phyloP scores from a whole-genome alignment of 2,888 invertebrate species.

The Philopedon plagiatum region DNA sequence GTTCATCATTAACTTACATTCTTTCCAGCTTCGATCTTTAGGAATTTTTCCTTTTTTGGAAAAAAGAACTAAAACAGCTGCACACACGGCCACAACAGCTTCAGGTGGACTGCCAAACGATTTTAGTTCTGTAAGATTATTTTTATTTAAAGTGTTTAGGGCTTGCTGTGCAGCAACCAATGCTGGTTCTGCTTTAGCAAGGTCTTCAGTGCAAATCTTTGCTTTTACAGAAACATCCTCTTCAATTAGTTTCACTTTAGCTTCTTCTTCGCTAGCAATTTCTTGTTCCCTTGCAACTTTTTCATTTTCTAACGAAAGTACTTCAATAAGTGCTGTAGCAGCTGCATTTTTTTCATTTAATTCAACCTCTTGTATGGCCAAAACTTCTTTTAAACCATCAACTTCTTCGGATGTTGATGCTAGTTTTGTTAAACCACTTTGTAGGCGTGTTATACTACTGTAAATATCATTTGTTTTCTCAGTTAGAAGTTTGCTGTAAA shows the following conservation, averaged over 20 bases:
- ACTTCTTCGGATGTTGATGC: conserved; percentile 89
- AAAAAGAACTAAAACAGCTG: conserved; percentile 91
- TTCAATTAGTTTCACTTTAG: conserved; percentile 90
- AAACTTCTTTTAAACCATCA: conserved; percentile 83
- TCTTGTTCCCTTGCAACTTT: conserved; percentile 92
- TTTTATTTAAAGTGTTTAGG: conserved; percentile 92
- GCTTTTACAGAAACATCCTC: conserved; percentile 89
- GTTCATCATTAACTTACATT: conserved; percentile 88
- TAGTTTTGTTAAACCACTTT: conserved; percentile 90
- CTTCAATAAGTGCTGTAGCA: conserved; percentile 89
- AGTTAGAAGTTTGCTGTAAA: conserved; percentile 81
- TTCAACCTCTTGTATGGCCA: conserved; percentile 77
- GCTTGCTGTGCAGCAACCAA: conserved; percentile 91
- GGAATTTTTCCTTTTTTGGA: conserved; percentile 87
- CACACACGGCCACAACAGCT: conserved; percentile 88
- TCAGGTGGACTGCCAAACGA: conserved; percentile 93
- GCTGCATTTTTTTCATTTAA: conserved; percentile 90
- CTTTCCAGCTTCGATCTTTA: conserved; percentile 94
- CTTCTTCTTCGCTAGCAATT: conserved; percentile 87
- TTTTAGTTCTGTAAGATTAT: conserved; percentile 93
- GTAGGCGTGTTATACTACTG: conserved; percentile 83
- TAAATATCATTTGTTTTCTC: conserved; percentile 80
- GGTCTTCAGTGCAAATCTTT: conserved; percentile 89
- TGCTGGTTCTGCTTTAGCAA: conserved; percentile 93
- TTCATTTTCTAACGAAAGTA: conserved; percentile 90